Evolutionary conservation across 2,888 invertebrate genomes (phyloP).

Genomic region (Crocallis elinguaria): DNA sequence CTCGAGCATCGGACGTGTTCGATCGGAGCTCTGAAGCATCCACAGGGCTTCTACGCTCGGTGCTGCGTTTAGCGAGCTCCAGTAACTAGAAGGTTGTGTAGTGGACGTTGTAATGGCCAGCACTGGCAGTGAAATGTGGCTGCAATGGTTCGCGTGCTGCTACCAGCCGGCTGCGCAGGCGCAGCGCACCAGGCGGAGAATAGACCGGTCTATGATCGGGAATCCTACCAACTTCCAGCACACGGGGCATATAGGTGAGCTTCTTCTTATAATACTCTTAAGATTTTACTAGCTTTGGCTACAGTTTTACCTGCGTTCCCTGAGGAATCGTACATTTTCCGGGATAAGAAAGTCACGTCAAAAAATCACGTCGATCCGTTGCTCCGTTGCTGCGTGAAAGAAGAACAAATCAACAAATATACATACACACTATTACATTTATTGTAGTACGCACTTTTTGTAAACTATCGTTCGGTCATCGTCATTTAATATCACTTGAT

Average conservation of each 20-base stretch:
- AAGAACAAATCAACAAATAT: too few species aligned
- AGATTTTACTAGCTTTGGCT: not conserved
- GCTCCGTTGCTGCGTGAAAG: too few species aligned
- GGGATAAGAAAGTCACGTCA: too few species aligned
- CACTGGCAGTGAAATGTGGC: slow-evolving; percentile 93
- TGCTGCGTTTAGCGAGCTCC: slow-evolving; percentile 25
- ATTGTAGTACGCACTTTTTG: too few species aligned
- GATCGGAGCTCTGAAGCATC: slow-evolving; percentile 43
- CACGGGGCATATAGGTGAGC: slow-evolving; percentile 88
- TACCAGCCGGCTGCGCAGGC: slow-evolving; percentile 92
- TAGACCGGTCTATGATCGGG: slow-evolving; percentile 97
- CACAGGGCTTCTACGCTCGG: slow-evolving; percentile 35
- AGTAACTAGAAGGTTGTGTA: slow-evolving; percentile 45
- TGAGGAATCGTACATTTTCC: too few species aligned
- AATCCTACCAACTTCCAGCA: slow-evolving; percentile 98
- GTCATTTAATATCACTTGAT: too few species aligned
- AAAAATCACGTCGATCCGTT: too few species aligned
- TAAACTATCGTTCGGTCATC: too few species aligned
- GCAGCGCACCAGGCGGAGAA: slow-evolving; percentile 89
- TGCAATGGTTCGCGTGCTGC: slow-evolving; percentile 97
- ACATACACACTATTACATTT: too few species aligned
- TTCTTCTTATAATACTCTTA: not conserved
- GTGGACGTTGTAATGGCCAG: slow-evolving; percentile 84
- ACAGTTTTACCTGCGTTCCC: too few species aligned
- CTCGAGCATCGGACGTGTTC: slow-evolving; percentile 45